Evolutionary conservation across 2,797 vertebrate species (phyloP), one percentile per base, ranked within the genome.

Genomic region (Otolemur crassicaudatus): DNA sequence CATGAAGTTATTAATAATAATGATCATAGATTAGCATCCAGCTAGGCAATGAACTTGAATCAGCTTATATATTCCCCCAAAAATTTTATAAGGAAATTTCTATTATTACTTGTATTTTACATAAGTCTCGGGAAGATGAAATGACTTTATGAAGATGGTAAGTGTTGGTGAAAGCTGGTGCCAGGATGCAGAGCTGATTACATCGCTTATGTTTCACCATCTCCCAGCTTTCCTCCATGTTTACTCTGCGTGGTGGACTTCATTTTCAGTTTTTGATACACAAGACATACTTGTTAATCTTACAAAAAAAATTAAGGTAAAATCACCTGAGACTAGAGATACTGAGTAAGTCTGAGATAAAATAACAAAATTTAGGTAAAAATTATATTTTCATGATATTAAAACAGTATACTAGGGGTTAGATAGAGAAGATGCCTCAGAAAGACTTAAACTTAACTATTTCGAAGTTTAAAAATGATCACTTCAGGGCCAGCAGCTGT

Each of bases 271-370:
- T 87, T 84, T 72, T 88, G 22, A 93, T 81, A 53, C 20, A 70
- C 1, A 89, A 72, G n/a, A 73, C 81, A 49, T 46, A 0, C 13
- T 22, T 60, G 8, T 25, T 72, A 65, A 9, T 63, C 70, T 81
- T 81, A 69, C 22, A 34, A 86, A 86, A 86, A 90, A 43, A 43
- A 27, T 58, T 94, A 77, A 91, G 89, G 56, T 92, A 82, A 91
- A 92, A 69, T 22, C 69, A 72, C 3, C 49, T 83, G 27, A 65
- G 20, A 77, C 58, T 75, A 25, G 56, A 94, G 5, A 37, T 87
- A 87, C 17, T 60, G 11, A 22, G 25, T 81, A 72, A 5, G 7
- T 87, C 25, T 97, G 53, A 90, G 34, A 34, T 61, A 12, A 72
- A 29, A 56, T 60, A 83, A 75, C 34, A 69, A 56, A 85, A 92